phyloP scores from a whole-genome alignment of 2,113 vertebrate genomes.

The Trematomus loennbergii region DNA sequence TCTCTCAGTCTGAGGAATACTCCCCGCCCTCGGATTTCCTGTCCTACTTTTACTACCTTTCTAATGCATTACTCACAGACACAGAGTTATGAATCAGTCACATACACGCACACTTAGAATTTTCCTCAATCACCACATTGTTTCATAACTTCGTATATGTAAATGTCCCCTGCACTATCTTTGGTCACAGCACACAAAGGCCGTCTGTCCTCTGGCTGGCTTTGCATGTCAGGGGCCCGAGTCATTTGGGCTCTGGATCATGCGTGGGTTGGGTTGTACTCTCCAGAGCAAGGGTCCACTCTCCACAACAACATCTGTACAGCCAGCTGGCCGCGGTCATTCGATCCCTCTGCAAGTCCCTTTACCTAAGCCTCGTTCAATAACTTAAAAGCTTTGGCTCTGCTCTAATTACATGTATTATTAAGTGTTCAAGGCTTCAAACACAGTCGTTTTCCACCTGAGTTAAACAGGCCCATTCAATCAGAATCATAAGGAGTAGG shows the following conservation, averaged over 20 bases:
- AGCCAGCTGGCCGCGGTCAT: slow-evolving; percentile 39
- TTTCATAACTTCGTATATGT: slow-evolving; percentile 8
- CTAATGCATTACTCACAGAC: neutral
- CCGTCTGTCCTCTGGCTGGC: slow-evolving; percentile 17
- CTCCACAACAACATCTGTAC: slow-evolving; percentile 54
- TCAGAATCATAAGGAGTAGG: slow-evolving; percentile 34
- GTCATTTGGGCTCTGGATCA: slow-evolving; percentile 11
- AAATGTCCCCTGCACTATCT: slow-evolving; percentile 26
- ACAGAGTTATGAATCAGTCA: neutral
- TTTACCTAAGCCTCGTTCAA: slow-evolving; percentile 21
- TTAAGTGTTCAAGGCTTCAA: neutral
- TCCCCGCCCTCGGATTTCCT: neutral
- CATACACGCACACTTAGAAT: slow-evolving; percentile 3
- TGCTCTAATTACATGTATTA: neutral
- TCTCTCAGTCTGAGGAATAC: neutral
- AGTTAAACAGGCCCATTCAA: slow-evolving; percentile 45
- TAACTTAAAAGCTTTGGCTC: slow-evolving; percentile 26
- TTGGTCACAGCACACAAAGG: slow-evolving; percentile 16
- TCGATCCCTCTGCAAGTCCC: slow-evolving; percentile 14
- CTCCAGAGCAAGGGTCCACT: slow-evolving; percentile 13
- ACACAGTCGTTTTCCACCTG: slow-evolving; percentile 12
- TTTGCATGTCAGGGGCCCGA: slow-evolving; percentile 14
- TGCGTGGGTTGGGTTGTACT: slow-evolving; percentile 19
- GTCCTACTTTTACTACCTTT: slow-evolving; percentile 13
- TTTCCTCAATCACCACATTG: neutral